Conservation (phyloP, 2,113 vertebrate species). For the Lamprotornis superbus region DNA sequence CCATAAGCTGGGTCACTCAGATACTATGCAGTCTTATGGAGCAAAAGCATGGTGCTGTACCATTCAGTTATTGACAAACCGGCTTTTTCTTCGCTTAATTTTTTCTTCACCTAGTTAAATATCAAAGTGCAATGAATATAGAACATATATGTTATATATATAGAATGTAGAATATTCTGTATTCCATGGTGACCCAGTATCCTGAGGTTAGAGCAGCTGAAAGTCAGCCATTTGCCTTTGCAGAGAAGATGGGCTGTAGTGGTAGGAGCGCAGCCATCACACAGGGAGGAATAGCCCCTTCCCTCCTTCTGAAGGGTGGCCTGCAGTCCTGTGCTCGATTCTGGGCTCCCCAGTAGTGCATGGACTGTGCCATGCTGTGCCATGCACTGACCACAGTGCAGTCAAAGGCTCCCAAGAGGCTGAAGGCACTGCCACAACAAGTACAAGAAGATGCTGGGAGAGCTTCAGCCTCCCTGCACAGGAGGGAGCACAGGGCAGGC, state of each 20-base stretch:
- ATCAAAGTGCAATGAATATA: background rate
- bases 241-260: background rate
- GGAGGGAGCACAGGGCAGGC: background rate
- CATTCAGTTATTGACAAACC: background rate
- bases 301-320: background rate
- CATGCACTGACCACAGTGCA: background rate
- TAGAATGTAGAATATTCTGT: background rate
- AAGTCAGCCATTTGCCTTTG: background rate
- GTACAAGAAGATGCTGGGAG: background rate
- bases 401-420: background rate
- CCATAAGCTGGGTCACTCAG: background rate
- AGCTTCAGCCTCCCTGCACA: fast-evolving
- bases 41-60: background rate
- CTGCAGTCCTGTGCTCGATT: background rate
- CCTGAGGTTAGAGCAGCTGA: background rate
- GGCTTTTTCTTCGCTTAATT: background rate
- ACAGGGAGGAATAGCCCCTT: background rate
- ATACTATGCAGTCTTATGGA: fast-evolving
- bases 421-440: background rate
- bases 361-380: background rate
- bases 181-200: background rate
- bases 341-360: background rate
- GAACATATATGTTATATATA: too few relatives aligned
- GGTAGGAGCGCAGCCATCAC: background rate
- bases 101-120: background rate